Evolutionary conservation across 2,113 vertebrate species (phyloP).

Genomic region (Castor canadensis): DNA sequence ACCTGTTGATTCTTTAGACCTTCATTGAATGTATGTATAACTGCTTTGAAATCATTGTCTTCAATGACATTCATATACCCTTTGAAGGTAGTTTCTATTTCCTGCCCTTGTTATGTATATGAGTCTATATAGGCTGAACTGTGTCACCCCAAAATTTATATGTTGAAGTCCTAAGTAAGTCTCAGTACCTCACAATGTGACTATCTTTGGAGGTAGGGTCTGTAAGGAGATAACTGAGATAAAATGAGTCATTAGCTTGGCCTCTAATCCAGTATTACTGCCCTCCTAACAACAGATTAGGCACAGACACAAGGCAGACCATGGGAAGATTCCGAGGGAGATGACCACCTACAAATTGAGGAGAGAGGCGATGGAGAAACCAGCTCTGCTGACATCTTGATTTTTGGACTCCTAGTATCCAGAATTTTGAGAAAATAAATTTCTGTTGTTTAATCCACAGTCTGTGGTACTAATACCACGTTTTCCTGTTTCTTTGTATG

Average conservation of each 20-base stretch:
- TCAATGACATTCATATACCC: not conserved
- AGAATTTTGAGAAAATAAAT: constrained; percentile 9
- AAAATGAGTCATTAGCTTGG: not conserved
- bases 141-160: not conserved
- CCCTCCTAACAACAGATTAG: not conserved
- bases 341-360: not conserved
- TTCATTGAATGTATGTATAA: not conserved
- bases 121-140: not conserved
- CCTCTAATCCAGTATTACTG: not conserved
- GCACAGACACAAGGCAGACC: not conserved
- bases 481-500: not conserved
- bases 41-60: not conserved
- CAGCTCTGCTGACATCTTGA: not conserved
- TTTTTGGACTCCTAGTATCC: not conserved
- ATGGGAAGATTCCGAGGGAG: not conserved
- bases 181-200: not conserved
- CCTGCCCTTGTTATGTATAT: not conserved
- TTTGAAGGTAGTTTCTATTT: not conserved
- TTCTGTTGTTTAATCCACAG: not conserved
- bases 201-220: not conserved
- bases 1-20: not conserved
- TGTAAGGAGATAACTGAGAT: not conserved
- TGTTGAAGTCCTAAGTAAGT: not conserved
- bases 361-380: not conserved
- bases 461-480: not conserved